Evolutionary conservation across 2,797 vertebrate species (phyloP), one percentile per base, ranked within the genome.

Genomic region (Ceryle rudis): DNA sequence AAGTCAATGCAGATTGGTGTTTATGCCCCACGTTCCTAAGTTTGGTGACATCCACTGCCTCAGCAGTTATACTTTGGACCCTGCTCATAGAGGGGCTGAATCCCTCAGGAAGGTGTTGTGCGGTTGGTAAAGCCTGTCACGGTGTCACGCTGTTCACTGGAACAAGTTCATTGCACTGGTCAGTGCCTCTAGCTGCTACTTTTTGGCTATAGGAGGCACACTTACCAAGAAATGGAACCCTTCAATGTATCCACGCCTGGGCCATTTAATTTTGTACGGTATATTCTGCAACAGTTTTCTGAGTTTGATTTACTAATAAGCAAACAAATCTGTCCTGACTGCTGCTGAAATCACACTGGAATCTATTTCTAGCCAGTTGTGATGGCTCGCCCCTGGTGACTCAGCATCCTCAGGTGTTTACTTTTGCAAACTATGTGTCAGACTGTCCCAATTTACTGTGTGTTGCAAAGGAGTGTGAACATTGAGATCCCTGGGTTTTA

Each of bases 31-130:
- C 2, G 5, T 31, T 58, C 25, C 41, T 18, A 10, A 28, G 15
- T 16, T 1, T 6, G 42, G 61, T 67, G 29, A 23, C 22, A 51
- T 10, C 37, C 21, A 1, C 35, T 29, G 4, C 47, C 18, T 44
- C 2, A 7, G 47, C 44, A 54, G 26, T 5, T 41, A 33, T 54
- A 11, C 47, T 39, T 51, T 0, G 7, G 37, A 41, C 10, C 33
- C 61, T 70, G 44, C 21, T 33, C 1, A 1, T 0, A 8, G 33
- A n/a, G n/a, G 25, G 47, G 58, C 8, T 5, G 33, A 41, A 25
- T 39, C 25, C 66, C 28, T 41, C 35, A 67, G 70, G 52, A 79
- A 6, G 0, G 0, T 1, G 10, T 16, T 1, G 22, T 28, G 6
- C n/a, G 62, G 39, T 7, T 69, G 54, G 28, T 25, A 57, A 71